Evolutionary conservation across 2,797 vertebrate genomes (phyloP), one percentile per base, ranked within the genome.

Genomic region (Glyptemys insculpta): DNA sequence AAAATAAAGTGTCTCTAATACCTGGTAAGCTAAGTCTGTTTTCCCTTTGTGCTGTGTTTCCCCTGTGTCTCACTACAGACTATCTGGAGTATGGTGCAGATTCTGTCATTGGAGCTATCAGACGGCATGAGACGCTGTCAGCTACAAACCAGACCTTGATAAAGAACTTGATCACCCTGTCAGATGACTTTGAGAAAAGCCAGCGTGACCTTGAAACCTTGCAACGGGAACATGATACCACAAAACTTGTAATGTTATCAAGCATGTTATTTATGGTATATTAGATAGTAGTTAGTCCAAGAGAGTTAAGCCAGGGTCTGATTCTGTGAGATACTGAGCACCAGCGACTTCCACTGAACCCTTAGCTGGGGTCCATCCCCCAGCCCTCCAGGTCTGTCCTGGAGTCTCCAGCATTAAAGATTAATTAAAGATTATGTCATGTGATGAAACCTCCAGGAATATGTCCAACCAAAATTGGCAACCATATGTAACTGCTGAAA

Each of bases 71-170:
- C 79, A 52, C 78, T 95, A 87, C 81, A 68, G 90, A 96, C 94
- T 97, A 98, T 93, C 95, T 95, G 84, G 97, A 98, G 59, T 92
- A 95, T 2, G 54, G 97, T 6, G 95, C 98, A 23, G 98, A 98
- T 27, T 97, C 97, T 12, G 82, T 96, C 79, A 96, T 98, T 31
- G 97, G 95, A 98, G 96, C 98, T 79, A 96, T 99, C 78, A 96
- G 97, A 53, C 98, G 98, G 56, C 98, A 98, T 0, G 91, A 98
- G 91, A 98, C 97, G 9, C 95, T 99, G 84, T 97, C 97, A 85
- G 7, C 96, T 65, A 98, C 98, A 95, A 97, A 98, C 44, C 97
- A 96, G 97, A 98, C 97, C 34, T 91, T 98, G 94, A 96, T 97
- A 95, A 96, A 97, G 86, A 97, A 93, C 86, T 96, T 98, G 91